Evolutionary conservation across 2,888 invertebrate genomes (phyloP), one percentile per base, ranked within the genome.

Genomic region (Drosophila vallismaia): DNA sequence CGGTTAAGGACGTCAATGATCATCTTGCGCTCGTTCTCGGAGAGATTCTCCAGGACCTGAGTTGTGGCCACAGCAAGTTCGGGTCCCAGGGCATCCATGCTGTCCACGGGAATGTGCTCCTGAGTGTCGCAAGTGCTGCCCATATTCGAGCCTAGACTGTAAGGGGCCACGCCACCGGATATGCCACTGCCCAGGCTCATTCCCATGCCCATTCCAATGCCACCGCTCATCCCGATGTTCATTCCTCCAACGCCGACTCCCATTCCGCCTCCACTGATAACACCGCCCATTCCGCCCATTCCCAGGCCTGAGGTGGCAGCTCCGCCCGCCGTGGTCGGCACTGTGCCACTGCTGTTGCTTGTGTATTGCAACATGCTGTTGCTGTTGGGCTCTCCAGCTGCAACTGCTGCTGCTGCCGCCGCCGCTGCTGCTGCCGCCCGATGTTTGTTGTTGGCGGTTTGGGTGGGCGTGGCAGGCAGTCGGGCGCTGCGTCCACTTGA

Each of bases 1-100:
- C 93, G 91, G 73, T 92, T 92, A 53, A 93, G 88, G 45, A 93
- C 93, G 68, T 92, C 92, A 68, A 93, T 91, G 79, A 93, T 93
- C 86, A 93, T 92, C 86, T 93, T 92, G 46, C 93, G 91, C 75
- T 93, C 93, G 31, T 88, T 89, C 33, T 91, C 92, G 28, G 91
- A 90, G 36, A 92, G 74, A 68, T 89, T 91, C 40, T 91, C 91
- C 12, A 92, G 79, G 29, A 91, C 91, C 69, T 91, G 91, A 1
- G 91, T 88, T 3, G 91, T 91, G 49, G 91, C 89, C 36, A 89
- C 89, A 2, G 90, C 89, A 71, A 91, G 69, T 56, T 91, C 91
- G 3, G 91, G 90, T 1, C 90, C 91, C 51, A 91, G 71, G 4
- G 87, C 89, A 59, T 91, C 89, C 31, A 91, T 86, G 3, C 90